Conservation (phyloP, 2,888 invertebrate species). For the Glaucopsyche alexis region DNA sequence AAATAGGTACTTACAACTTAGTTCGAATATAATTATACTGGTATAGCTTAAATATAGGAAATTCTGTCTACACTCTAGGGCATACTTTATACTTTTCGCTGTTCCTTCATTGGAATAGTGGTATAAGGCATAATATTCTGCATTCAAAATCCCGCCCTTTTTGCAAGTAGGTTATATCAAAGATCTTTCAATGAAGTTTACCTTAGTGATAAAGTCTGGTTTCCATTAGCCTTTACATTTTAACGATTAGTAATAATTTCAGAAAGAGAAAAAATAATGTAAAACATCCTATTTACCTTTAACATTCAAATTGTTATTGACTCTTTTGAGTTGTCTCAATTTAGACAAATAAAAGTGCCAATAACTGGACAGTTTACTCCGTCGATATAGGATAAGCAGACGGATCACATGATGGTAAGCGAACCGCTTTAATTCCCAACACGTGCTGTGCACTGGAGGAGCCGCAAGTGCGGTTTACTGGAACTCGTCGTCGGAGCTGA, state of each 20-base stretch:
- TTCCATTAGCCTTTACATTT: not conserved
- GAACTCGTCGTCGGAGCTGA: slow-evolving; percentile 97
- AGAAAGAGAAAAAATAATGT: not conserved
- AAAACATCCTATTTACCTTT: not conserved
- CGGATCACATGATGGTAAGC: not conserved
- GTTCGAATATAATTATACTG: no score
- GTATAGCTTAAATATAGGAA: not conserved
- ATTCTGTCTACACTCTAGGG: not conserved
- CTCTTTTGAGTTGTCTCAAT: not conserved
- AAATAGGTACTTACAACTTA: not conserved
- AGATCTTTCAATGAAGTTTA: not conserved
- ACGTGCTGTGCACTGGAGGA: no score
- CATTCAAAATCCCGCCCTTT: not conserved
- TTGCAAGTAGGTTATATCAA: not conserved
- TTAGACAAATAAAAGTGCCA: not conserved
- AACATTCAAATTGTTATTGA: not conserved
- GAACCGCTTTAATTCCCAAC: no score
- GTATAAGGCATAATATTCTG: not conserved
- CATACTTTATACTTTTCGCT: not conserved
- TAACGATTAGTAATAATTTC: not conserved
- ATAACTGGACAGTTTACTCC: not conserved
- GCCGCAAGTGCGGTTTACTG: slow-evolving; percentile 76
- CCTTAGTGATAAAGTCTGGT: not conserved
- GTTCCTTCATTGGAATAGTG: not conserved
- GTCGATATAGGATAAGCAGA: not conserved